Conservation (phyloP, 2,797 vertebrate species). For the Chelmon rostratus region DNA sequence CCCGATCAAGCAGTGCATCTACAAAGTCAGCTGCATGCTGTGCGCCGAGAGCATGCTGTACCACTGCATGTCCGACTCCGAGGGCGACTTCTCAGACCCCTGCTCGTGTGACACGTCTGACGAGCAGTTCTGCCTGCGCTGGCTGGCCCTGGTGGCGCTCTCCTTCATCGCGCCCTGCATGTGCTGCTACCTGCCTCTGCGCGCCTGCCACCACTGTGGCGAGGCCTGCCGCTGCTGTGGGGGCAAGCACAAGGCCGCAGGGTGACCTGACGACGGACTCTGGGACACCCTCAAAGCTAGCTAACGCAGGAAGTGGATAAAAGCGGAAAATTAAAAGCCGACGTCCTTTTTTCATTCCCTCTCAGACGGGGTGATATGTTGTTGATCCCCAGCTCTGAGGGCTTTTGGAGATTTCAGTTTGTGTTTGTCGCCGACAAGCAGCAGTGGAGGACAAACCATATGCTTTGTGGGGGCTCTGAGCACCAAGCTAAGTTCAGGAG, state of each 20-base stretch:
- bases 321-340: slow-evolving; percentile 87
- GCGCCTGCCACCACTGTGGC: slow-evolving; percentile 97
- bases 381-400: slow-evolving; percentile 88
- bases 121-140: slow-evolving; percentile 99
- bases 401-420: slow-evolving; percentile 88
- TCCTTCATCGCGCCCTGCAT: slow-evolving; percentile 98
- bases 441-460: slow-evolving; percentile 82
- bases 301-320: slow-evolving; percentile 83
- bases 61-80: slow-evolving; percentile 99
- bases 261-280: slow-evolving; percentile 85
- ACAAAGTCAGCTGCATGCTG: slow-evolving; percentile 99
- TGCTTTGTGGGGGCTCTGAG: slow-evolving; percentile 82
- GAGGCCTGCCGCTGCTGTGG: slow-evolving; percentile 98
- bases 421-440: slow-evolving; percentile 84
- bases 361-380: slow-evolving; percentile 82
- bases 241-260: slow-evolving; percentile 98
- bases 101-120: slow-evolving; percentile 98
- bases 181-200: slow-evolving; percentile 99
- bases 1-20: slow-evolving; percentile 98
- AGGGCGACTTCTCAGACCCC: slow-evolving; percentile 98
- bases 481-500: slow-evolving; percentile 84
- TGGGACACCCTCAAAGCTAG: slow-evolving; percentile 81
- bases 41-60: slow-evolving; percentile 99
- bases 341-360: slow-evolving; percentile 89
- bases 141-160: slow-evolving; percentile 96